Conservation (phyloP, 2,113 vertebrate species). For the Corydoras maculifer region DNA sequence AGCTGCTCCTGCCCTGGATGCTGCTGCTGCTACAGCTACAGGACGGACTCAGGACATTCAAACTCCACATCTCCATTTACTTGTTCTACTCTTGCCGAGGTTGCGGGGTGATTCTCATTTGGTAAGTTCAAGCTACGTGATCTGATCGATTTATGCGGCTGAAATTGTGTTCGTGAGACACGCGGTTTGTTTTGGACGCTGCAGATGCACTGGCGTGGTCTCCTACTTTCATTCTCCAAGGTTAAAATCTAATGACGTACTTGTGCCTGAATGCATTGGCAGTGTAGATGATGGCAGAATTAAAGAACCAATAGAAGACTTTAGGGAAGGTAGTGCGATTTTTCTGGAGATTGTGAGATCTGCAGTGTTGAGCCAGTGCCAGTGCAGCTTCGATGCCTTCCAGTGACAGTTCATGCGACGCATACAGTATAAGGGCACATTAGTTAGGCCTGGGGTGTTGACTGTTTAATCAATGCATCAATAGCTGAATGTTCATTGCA, state of each 20-base stretch:
- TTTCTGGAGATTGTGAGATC: slow-evolving; percentile 1
- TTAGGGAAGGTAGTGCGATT: neutral
- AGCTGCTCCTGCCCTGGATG: neutral
- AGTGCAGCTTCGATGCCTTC: neutral
- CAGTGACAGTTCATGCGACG: neutral
- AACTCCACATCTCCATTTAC: neutral
- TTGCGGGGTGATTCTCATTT: neutral
- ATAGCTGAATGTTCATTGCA: too few species aligned
- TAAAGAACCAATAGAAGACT: neutral
- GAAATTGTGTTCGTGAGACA: neutral
- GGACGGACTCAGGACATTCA: neutral
- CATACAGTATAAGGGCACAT: neutral
- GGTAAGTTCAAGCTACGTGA: neutral
- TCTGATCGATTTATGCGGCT: neutral
- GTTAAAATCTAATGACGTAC: neutral
- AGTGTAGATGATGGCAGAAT: neutral
- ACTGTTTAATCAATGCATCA: neutral
- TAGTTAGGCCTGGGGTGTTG: too few species aligned
- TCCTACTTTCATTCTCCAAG: neutral
- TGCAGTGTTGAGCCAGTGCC: slow-evolving; percentile 37
- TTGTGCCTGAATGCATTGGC: neutral
- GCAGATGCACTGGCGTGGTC: neutral
- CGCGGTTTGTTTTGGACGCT: neutral
- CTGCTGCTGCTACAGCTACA: slow-evolving; percentile 1
- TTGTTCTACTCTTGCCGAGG: neutral